Conservation (phyloP, 2,888 invertebrate genomes). For the Tetranychus piercei region DNA sequence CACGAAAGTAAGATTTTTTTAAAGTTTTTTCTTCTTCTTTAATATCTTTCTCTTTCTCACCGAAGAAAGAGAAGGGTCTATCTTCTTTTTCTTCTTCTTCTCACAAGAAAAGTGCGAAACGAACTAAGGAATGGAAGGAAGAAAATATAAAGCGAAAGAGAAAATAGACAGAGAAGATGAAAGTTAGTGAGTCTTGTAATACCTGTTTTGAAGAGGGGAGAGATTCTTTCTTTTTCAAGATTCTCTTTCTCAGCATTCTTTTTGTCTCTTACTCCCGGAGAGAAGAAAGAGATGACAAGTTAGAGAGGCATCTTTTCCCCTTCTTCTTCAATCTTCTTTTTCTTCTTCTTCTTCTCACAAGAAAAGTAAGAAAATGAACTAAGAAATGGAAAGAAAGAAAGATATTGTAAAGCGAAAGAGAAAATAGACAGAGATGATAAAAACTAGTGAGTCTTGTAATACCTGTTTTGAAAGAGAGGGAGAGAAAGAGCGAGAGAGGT, state of each 20-base stretch:
- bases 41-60: background rate
- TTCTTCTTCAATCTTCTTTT: background rate
- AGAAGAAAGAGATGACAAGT: no score
- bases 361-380: background rate
- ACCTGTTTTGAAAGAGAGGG: background rate
- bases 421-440: background rate
- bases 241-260: no score
- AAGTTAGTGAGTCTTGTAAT: background rate
- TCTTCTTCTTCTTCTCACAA: background rate
- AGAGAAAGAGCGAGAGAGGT: constrained; percentile 5
- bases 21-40: background rate
- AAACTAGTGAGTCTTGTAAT: background rate
- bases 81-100: background rate
- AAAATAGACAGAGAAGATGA: constrained; percentile 2
- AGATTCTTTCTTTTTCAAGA: no score
- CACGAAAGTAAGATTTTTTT: background rate
- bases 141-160: background rate
- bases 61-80: no score
- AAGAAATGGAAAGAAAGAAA: background rate
- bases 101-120: background rate
- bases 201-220: background rate
- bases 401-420: background rate
- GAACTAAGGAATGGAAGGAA: background rate
- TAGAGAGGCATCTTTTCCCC: no score
- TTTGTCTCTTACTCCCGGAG: no score